phyloP scores from a whole-genome alignment of 2,888 invertebrate genomes.

The Nowickia ferox region DNA sequence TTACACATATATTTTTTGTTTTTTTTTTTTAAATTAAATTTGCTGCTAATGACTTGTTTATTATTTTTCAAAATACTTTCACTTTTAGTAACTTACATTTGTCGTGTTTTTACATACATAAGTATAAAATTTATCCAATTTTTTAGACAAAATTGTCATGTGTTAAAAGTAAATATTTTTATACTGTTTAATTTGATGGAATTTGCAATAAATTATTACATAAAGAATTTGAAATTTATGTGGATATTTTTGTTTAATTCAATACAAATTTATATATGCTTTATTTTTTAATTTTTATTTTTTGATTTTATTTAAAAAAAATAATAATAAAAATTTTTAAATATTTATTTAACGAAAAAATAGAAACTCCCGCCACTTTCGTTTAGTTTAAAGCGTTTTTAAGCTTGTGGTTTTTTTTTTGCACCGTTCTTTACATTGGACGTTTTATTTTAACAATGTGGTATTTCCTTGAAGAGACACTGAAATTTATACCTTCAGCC shows the following conservation, averaged over 20 bases:
- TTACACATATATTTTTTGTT: neutral
- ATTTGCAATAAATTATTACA: neutral
- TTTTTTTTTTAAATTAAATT: slow-evolving; percentile 14
- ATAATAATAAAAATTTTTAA: neutral
- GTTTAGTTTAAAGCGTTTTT: slow-evolving; percentile 18
- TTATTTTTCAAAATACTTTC: slow-evolving; percentile 1
- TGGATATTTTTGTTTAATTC: too few relatives aligned
- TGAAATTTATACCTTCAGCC: slow-evolving; percentile 68
- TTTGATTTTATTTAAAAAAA: neutral
- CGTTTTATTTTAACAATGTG: slow-evolving; percentile 54
- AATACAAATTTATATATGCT: neutral
- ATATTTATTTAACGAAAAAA: neutral
- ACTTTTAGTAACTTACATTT: slow-evolving; percentile 59
- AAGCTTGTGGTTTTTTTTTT: neutral
- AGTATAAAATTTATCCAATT: slow-evolving; percentile 56
- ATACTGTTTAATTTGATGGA: neutral
- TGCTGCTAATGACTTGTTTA: neutral
- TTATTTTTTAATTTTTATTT: slow-evolving; percentile 12
- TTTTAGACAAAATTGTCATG: slow-evolving; percentile 60
- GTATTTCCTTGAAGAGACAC: slow-evolving; percentile 47
- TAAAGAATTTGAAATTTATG: too few relatives aligned
- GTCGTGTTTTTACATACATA: slow-evolving; percentile 63
- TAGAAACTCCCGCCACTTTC: slow-evolving; percentile 27
- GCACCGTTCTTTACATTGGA: slow-evolving; percentile 45
- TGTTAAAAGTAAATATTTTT: neutral